Conservation (phyloP, 2,797 vertebrate genomes). For the Labeo calbasu region DNA sequence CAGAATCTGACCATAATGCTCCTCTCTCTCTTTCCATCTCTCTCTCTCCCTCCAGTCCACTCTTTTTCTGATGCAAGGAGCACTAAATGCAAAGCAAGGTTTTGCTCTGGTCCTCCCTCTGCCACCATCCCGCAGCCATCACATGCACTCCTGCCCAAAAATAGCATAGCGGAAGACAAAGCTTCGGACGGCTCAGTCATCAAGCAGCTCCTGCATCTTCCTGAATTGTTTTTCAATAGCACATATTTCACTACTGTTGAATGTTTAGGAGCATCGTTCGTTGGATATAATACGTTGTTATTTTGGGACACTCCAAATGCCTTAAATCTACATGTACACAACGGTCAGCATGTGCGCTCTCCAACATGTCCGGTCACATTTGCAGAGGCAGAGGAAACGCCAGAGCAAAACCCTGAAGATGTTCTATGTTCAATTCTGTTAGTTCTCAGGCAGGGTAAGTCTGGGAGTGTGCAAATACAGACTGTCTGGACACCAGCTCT, state of each 20-base stretch:
- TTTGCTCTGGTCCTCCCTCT: slow-evolving; percentile 48
- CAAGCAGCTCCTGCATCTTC: slow-evolving; percentile 7
- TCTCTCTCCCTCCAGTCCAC: background rate
- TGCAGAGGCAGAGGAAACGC: slow-evolving; percentile 18
- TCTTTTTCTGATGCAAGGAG: slow-evolving; percentile 35
- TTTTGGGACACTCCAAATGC: slow-evolving; percentile 49
- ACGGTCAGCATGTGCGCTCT: slow-evolving; percentile 34
- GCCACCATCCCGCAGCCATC: slow-evolving; percentile 6
- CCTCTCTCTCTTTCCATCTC: background rate
- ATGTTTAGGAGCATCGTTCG: slow-evolving; percentile 31
- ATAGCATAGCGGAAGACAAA: background rate
- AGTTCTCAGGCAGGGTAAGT: slow-evolving; percentile 38
- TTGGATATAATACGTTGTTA: slow-evolving; percentile 16
- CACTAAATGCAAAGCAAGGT: slow-evolving; percentile 47
- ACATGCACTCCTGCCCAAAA: slow-evolving; percentile 4
- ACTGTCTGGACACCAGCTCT: slow-evolving; percentile 42
- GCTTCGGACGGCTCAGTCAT: slow-evolving; percentile 7
- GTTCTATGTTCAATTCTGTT: slow-evolving; percentile 40
- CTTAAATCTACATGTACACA: slow-evolving; percentile 48
- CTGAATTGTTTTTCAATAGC: slow-evolving; percentile 25
- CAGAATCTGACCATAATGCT: slow-evolving; percentile 39
- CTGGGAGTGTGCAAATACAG: slow-evolving; percentile 23
- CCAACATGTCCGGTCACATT: slow-evolving; percentile 26
- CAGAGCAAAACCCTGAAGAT: slow-evolving; percentile 44
- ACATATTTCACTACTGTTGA: slow-evolving; percentile 35